Conservation (phyloP, 2,888 invertebrate genomes). For the Sesia bembeciformis region DNA sequence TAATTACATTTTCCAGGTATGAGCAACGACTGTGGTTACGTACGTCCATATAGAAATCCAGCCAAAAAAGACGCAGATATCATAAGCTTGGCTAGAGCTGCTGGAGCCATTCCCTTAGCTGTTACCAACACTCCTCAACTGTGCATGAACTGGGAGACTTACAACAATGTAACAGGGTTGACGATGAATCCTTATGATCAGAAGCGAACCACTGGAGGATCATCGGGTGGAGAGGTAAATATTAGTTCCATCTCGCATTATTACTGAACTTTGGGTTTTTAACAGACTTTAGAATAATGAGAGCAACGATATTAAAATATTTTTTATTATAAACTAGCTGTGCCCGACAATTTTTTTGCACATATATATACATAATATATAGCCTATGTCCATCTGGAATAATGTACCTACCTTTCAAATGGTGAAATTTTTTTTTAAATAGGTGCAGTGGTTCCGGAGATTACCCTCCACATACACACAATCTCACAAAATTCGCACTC, state of each 20-base stretch:
- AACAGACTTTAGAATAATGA: too few species aligned
- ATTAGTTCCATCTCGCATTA: background rate
- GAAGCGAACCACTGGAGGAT: conserved; percentile 88
- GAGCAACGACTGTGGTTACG: conserved; percentile 83
- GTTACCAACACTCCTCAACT: conserved; percentile 94
- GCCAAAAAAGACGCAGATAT: conserved; percentile 84
- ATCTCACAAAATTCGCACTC: too few species aligned
- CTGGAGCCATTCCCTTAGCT: conserved; percentile 89
- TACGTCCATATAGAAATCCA: conserved; percentile 70
- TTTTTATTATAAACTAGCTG: too few species aligned
- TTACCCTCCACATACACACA: too few species aligned
- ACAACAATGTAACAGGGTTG: conserved; percentile 89
- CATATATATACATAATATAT: too few species aligned
- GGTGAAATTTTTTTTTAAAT: too few species aligned
- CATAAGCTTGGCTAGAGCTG: conserved; percentile 79
- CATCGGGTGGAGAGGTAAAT: conserved; percentile 88
- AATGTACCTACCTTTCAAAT: too few species aligned
- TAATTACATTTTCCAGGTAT: conserved; percentile 69
- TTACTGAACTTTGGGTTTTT: too few species aligned
- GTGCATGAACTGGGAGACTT: conserved; percentile 93
- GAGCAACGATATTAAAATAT: too few species aligned
- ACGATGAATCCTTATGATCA: conserved; percentile 93
- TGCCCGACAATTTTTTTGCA: too few species aligned
- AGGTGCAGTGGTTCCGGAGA: too few species aligned
- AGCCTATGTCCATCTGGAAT: too few species aligned